A percentile compares a stretch with the other conserved stretches of the same genome.
phyloP scores from a whole-genome alignment of 2,888 invertebrate species.

The Apomyelois bistriatella region DNA sequence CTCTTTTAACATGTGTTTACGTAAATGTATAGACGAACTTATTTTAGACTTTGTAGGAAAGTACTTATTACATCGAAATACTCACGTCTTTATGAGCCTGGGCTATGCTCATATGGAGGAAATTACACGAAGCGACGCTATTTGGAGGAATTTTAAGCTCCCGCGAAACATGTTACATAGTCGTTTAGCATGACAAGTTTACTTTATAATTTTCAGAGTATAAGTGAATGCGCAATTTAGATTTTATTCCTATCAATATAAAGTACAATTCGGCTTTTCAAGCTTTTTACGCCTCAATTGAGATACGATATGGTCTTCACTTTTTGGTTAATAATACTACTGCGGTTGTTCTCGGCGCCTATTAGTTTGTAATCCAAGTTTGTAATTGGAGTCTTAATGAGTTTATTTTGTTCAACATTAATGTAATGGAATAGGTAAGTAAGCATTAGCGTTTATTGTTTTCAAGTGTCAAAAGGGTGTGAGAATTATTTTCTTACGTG shows the following conservation, averaged over 20 bases:
- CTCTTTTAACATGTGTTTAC: too few species aligned
- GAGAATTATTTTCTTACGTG: too few species aligned
- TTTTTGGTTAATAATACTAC: slow-evolving; percentile 5
- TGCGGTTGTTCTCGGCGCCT: slow-evolving; percentile 10
- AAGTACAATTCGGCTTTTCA: slow-evolving; percentile 1
- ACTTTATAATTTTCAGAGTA: slow-evolving; percentile 37
- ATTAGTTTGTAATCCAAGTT: slow-evolving; percentile 12
- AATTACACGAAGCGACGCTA: slow-evolving; percentile 45
- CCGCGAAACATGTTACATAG: slow-evolving; percentile 44
- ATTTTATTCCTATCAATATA: neutral
- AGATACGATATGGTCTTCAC: slow-evolving; percentile 11
- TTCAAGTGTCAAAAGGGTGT: neutral
- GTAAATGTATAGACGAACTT: neutral
- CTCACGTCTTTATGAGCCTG: slow-evolving; percentile 27
- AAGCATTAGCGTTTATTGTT: neutral
- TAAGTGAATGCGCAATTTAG: neutral
- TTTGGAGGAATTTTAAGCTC: slow-evolving; percentile 49
- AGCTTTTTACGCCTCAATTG: slow-evolving; percentile 12
- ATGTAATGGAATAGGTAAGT: neutral
- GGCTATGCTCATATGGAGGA: slow-evolving; percentile 29
- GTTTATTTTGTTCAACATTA: slow-evolving; percentile 11
- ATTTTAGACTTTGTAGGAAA: neutral
- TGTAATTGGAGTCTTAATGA: slow-evolving; percentile 12
- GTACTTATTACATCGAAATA: slow-evolving; percentile 9
- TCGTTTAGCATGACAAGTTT: slow-evolving; percentile 44